Evolutionary conservation across 2,797 vertebrate genomes (phyloP).

Genomic region (Cercopithecus petaurista): DNA sequence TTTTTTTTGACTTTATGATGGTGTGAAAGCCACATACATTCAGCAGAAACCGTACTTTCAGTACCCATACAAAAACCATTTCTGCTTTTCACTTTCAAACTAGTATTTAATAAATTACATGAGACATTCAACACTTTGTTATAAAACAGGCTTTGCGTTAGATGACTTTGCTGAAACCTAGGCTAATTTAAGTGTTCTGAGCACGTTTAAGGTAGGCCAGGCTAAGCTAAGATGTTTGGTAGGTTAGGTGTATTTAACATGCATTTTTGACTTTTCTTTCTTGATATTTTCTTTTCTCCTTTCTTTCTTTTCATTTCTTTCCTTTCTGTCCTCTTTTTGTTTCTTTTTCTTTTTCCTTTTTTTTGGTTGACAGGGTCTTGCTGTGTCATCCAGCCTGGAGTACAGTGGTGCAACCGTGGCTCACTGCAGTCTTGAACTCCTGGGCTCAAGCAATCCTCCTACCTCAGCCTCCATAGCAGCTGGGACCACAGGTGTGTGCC

Average conservation of each 20-base stretch:
- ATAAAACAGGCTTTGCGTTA: no score
- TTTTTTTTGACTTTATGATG: no score
- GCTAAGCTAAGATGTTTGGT: not conserved
- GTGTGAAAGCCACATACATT: no score
- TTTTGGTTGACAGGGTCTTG: not conserved
- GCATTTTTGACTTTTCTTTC: not conserved
- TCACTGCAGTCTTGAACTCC: not conserved
- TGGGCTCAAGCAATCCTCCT: not conserved
- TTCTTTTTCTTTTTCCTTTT: not conserved
- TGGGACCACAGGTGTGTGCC: not conserved
- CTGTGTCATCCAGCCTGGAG: not conserved
- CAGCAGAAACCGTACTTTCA: no score
- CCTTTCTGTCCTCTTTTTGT: not conserved
- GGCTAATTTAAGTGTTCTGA: not conserved
- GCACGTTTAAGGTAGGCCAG: not conserved
- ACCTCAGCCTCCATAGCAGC: not conserved
- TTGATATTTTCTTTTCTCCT: not conserved
- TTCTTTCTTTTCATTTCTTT: not conserved
- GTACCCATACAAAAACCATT: no score
- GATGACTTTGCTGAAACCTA: no score
- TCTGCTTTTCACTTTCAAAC: no score
- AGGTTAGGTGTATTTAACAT: not conserved
- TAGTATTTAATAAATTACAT: no score
- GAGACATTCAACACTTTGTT: no score
- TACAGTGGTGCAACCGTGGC: fast-evolving